A percentile compares a stretch with the other conserved stretches of the same genome.
phyloP scores from a whole-genome alignment of 2,113 vertebrate genomes.

The Cephalopholis sonnerati region DNA sequence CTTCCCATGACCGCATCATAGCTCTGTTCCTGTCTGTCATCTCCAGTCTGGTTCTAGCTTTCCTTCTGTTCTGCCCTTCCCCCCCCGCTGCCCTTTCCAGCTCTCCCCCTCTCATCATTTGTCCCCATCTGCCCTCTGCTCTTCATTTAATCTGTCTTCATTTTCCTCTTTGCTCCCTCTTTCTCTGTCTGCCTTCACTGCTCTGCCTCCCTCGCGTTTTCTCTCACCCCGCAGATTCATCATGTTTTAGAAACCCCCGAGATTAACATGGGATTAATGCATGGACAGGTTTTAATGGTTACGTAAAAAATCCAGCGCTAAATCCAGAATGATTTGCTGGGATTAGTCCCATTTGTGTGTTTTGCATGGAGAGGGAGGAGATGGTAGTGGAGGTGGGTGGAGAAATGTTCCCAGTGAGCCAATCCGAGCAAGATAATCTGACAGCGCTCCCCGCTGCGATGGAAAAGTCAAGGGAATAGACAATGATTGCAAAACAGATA shows the following conservation, averaged over 20 bases:
- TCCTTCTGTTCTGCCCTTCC: constrained; percentile 4
- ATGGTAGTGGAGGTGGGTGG: constrained; percentile 37
- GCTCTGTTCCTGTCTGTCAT: constrained; percentile 6
- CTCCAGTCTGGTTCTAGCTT: constrained; percentile 1
- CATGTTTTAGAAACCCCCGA: constrained; percentile 59
- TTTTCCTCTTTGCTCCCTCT: constrained; percentile 9
- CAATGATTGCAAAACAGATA: constrained; percentile 4
- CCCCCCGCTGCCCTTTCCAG: constrained; percentile 19
- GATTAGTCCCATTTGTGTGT: constrained; percentile 81
- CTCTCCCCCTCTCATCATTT: constrained; percentile 19
- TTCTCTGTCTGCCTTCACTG: not conserved
- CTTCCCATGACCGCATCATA: constrained; percentile 4
- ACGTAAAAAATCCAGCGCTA: constrained; percentile 84
- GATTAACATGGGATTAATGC: constrained; percentile 85
- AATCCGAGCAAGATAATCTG: constrained; percentile 19
- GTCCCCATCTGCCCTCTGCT: constrained; percentile 20
- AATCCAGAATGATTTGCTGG: constrained; percentile 82
- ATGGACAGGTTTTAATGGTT: constrained; percentile 81
- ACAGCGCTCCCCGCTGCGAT: constrained; percentile 18
- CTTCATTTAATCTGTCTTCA: constrained; percentile 26
- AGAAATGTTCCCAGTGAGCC: constrained; percentile 25
- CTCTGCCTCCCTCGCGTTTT: constrained; percentile 7
- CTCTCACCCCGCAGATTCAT: constrained; percentile 51
- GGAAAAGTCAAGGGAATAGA: constrained; percentile 15
- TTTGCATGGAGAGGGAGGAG: constrained; percentile 60